Percentiles rank a stretch among this genome's conserved stretches.
These are phyloP conservation scores for Merops nubicus DNA, from an alignment of 2,113 vertebrate genomes.

Conservation along the genomic window DNA sequence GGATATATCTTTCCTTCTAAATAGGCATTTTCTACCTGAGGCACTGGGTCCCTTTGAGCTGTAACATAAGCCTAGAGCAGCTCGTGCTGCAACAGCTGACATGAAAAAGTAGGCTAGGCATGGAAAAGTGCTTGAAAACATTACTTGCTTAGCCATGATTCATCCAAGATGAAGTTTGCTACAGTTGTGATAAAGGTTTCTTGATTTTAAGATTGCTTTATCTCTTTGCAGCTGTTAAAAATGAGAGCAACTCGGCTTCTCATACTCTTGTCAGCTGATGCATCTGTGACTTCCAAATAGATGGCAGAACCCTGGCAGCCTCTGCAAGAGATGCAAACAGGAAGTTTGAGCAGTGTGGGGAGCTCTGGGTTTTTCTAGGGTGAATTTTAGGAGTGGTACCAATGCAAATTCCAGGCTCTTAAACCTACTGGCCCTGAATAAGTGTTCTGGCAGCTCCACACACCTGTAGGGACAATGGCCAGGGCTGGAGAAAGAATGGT, in stretches of 20 bases:
- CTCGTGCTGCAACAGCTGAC: neutral
- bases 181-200: neutral
- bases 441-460: neutral
- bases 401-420: neutral
- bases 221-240: slow-evolving; percentile 3
- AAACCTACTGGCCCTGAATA: neutral
- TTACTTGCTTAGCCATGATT: neutral
- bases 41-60: neutral
- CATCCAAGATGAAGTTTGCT: neutral
- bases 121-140: neutral
- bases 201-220: neutral
- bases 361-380: neutral
- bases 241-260: neutral
- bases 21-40: neutral
- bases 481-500: neutral
- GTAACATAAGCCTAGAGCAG: neutral
- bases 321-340: neutral
- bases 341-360: neutral
- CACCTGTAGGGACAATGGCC: neutral
- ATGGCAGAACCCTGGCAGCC: neutral
- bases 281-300: neutral
- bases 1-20: neutral
- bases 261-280: neutral
- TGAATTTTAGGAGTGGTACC: neutral
- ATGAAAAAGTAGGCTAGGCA: neutral